These are phyloP conservation scores for Tapirus indicus DNA, from an alignment of 2,797 vertebrate genomes.

Conservation along the genomic window DNA sequence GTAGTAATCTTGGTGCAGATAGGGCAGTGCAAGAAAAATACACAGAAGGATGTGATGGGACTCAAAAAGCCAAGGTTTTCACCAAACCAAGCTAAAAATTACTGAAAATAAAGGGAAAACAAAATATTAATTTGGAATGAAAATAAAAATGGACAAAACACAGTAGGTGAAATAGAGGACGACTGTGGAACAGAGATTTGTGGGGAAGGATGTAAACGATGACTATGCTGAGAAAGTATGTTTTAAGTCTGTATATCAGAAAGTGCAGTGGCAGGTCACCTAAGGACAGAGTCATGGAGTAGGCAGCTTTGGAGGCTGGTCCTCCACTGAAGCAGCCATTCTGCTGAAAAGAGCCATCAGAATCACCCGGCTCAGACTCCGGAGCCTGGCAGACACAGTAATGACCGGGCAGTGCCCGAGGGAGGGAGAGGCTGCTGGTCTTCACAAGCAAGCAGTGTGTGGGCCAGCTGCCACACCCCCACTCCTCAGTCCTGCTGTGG, in stretches of 20 bases:
- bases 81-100: rapidly evolving
- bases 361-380: not conserved
- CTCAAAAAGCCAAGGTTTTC: not conserved
- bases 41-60: too few species aligned
- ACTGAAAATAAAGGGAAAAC: not conserved
- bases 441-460: too few species aligned
- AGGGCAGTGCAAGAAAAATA: not conserved
- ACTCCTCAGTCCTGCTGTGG: rapidly evolving
- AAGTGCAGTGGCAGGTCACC: rapidly evolving
- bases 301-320: not conserved
- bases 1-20: not conserved
- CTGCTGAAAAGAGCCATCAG: not conserved
- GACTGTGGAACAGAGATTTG: rapidly evolving
- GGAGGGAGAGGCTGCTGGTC: too few species aligned
- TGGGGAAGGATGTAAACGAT: rapidly evolving
- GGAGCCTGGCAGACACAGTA: not conserved
- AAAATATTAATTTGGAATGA: not conserved
- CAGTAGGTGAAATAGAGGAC: rapidly evolving
- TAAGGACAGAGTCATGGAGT: rapidly evolving
- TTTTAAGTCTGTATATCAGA: not conserved
- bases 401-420: too few species aligned
- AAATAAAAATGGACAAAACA: rapidly evolving
- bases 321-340: not conserved
- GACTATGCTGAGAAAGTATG: not conserved
- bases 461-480: not conserved